Conservation (phyloP, 2,888 invertebrate genomes). For the Hirtodrosophila cameraria region DNA sequence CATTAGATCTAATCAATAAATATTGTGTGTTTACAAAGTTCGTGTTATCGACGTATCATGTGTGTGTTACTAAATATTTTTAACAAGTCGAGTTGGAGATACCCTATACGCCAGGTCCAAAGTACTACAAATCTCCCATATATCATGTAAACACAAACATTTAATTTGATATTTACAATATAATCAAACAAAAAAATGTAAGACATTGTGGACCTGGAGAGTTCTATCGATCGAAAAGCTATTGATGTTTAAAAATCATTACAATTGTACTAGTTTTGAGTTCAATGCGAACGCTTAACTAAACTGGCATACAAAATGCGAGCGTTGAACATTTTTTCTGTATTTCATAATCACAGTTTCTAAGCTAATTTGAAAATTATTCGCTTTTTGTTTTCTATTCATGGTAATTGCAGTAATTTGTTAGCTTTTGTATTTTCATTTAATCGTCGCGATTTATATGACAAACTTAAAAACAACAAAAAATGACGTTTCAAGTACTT, state of each 20-base stretch:
- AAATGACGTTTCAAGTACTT: neutral
- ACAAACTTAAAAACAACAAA: slow-evolving; percentile 2
- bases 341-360: slow-evolving; percentile 3
- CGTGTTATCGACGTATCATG: neutral
- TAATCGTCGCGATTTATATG: slow-evolving; percentile 31
- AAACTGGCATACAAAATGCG: neutral
- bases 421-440: slow-evolving; percentile 65
- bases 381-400: slow-evolving; percentile 62
- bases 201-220: too few species aligned
- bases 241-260: neutral
- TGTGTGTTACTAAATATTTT: neutral
- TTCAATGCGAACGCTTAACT: neutral
- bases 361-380: slow-evolving; percentile 38
- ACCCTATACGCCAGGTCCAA: too few species aligned
- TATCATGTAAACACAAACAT: too few species aligned
- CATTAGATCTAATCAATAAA: neutral
- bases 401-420: slow-evolving; percentile 55
- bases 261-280: neutral
- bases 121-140: too few species aligned
- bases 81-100: too few species aligned
- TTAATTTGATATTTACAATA: too few species aligned
- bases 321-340: neutral
- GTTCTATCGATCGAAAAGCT: too few species aligned
- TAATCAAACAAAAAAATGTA: too few species aligned
- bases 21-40: neutral